Base-by-base conservation (phyloP, 37 sponge, comb jelly and placozoan species). In the Theonella swinhoei region DNA sequence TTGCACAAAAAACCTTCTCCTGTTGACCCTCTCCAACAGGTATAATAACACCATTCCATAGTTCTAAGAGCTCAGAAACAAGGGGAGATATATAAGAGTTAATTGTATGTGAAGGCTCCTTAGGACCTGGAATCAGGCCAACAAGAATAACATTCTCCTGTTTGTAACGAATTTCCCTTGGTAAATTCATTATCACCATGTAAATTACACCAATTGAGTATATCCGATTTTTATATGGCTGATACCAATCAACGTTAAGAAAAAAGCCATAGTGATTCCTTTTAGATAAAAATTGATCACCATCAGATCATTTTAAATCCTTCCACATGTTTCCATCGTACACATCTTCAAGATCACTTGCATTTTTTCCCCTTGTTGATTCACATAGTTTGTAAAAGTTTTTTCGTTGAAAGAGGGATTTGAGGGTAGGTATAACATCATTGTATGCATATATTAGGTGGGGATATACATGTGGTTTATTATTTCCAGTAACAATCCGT, bases 101-200 rank as follows among this genome's bases (percentile, higher is more conserved):
- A 9, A 80, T 80, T 19, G 61, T 39, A 28, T 54, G 81, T 32
- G 42, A 35, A n/a, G 69, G 70, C 59, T 80, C 81, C 31, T 23
- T 54, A n/a, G 81, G 81, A 40, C 81, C 81, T 47, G 81, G 81
- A 7, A 80, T 68, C 22, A 80, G 42, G 4, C 81, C 81, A 42
- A 42, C 11, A 17, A 80, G 42, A 43, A 80, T 61, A 22, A 80
- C 71, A 70, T 80, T 68, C 26, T 80, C 32, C n/a, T n/a, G n/a
- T n/a, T n/a, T n/a, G n/a, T n/a, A n/a, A 32, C 81, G 34, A 4
- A 80, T 3, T 39, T 42, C 24, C 14, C 81, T 22, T 26, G 81
- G 81, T 8, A 80, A 47, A 68, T 80, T 80, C 60, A 80, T 42
- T 1, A 80, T 68, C 31, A 62, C 37, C 17, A 80, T 31, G 36